Base-by-base conservation (phyloP, 2,113 vertebrate genomes). In the Lasiurus cinereus region DNA sequence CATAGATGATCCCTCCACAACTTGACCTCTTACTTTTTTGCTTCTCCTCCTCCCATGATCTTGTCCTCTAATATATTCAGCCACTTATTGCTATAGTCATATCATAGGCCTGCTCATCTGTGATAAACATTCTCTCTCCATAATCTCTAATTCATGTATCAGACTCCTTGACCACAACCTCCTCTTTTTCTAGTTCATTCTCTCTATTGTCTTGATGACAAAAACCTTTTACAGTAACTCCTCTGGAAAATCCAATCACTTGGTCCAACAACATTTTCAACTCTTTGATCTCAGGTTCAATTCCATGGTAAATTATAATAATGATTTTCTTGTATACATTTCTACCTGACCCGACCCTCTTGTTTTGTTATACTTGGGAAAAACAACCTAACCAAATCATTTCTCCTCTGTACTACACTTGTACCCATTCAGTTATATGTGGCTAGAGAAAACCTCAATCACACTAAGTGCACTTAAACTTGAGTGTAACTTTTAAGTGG, bases 141-240 rank as follows among this genome's bases (percentile, higher is more conserved):
- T 69, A 39, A 93, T 74, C n/a, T 85, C 70, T 67, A 73, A 46
- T 22, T 76, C 48, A 64, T 43, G 24, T n/a, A 69, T 54, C 59
- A 88, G 19, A 87, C 18, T 88, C 80, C 83, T 21, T 76, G 46
- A 87, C 18, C 21, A n/a, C 33, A 8, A 15, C 21, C 19, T 93
- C 29, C 43, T 91, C 36, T 92, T 77, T 95, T 74, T 95, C 54
- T 90, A 64, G 72, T 56, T 77, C 50, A 59, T 88, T 90, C 13
- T 77, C 83, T 74, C 70, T 62, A 33, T 19, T 86, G 36, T 84
- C 6, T 31, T 64, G 14, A 83, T 85, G 24, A 59, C 78, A 24
- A 50, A 56, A 52, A 12, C 84, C n/a, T 50, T 91, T 66, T 70
- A 88, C 56, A 59, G 21, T 59, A 59, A 59, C 22, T 14, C 56